Evolutionary conservation across 2,797 vertebrate genomes (phyloP).

Genomic region (Girardinus metallicus): DNA sequence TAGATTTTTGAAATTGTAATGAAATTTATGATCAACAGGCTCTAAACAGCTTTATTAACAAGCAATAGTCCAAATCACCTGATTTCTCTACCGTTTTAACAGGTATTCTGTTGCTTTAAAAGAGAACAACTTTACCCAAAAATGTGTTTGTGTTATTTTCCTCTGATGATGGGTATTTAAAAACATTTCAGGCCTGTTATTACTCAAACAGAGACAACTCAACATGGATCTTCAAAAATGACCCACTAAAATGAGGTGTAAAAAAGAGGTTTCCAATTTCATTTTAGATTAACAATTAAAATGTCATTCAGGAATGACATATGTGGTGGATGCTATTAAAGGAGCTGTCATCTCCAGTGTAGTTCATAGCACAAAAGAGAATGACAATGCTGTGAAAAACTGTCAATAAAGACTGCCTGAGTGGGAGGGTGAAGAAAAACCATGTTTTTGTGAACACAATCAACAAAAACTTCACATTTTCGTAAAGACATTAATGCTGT

Average conservation of each 20-base stretch:
- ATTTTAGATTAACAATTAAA: conserved; percentile 62
- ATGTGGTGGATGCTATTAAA: conserved; percentile 62
- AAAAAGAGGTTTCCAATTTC: conserved; percentile 39
- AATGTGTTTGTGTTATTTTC: not conserved
- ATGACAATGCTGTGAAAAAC: conserved; percentile 59
- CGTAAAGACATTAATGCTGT: conserved; percentile 5
- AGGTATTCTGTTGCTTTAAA: not conserved
- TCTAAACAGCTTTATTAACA: not conserved
- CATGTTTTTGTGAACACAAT: conserved; percentile 21
- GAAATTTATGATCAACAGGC: not conserved
- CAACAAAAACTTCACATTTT: conserved; percentile 20
- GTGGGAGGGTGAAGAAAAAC: conserved; percentile 27
- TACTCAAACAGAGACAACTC: not conserved
- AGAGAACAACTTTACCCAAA: not conserved
- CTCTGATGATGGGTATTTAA: not conserved
- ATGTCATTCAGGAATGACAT: conserved; percentile 63
- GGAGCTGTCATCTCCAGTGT: conserved; percentile 56
- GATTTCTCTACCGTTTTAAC: not conserved
- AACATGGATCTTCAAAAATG: conserved; percentile 1
- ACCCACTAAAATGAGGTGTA: conserved; percentile 20
- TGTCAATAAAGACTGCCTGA: conserved; percentile 36
- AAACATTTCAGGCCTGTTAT: not conserved
- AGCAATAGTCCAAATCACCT: not conserved
- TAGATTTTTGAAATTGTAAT: not conserved
- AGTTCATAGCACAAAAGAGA: conserved; percentile 44